A percentile compares a stretch with the other conserved stretches of the same genome.
Evolutionary conservation across 2,113 vertebrate genomes (phyloP).

Genomic region (Struthio camelus): DNA sequence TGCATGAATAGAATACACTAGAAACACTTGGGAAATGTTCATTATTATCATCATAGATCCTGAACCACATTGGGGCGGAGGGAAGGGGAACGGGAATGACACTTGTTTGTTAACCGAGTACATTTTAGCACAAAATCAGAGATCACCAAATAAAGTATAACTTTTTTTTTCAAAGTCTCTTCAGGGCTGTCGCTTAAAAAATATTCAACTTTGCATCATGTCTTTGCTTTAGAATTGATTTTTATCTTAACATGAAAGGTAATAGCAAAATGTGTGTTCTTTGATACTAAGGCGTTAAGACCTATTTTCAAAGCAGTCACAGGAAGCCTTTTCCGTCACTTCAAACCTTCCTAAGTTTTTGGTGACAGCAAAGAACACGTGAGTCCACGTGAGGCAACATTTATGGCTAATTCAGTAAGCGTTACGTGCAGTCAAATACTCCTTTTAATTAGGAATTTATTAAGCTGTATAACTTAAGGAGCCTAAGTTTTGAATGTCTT

Average conservation of each 20-base stretch:
- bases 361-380: not conserved
- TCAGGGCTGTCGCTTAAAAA: not conserved
- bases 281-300: not conserved
- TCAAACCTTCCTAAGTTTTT: not conserved
- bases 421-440: not conserved
- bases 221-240: not conserved
- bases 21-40: not conserved
- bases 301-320: not conserved
- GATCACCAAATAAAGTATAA: not conserved
- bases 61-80: not conserved
- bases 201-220: not conserved
- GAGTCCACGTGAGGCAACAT: no score
- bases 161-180: not conserved
- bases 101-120: not conserved
- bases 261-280: not conserved
- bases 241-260: not conserved
- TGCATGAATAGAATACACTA: not conserved
- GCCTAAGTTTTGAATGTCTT: not conserved
- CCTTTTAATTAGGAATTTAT: not conserved
- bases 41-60: not conserved
- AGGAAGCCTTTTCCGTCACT: not conserved
- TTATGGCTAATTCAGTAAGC: conserved; percentile 20
- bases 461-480: conserved; percentile 12
- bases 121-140: not conserved
- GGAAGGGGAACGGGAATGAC: no score